Conservation (phyloP, 2,113 vertebrate species). For the Hydropotes inermis region DNA sequence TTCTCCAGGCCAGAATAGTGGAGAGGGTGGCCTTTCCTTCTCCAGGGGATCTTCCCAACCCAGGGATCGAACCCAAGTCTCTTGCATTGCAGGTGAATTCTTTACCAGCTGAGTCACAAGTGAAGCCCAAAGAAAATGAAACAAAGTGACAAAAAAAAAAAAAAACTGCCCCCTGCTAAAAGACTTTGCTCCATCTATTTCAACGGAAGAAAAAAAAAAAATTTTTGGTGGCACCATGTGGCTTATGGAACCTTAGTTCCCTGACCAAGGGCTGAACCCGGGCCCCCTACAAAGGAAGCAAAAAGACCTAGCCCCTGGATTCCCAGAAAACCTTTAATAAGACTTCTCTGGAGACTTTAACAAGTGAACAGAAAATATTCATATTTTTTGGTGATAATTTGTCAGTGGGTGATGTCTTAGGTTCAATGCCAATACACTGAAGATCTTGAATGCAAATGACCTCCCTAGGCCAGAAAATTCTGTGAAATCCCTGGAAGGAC, state of each 20-base stretch:
- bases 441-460: not conserved
- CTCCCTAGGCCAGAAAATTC: not conserved
- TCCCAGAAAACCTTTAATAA: not conserved
- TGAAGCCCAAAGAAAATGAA: not conserved
- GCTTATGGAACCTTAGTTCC: not conserved
- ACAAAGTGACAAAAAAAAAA: not conserved
- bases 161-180: not conserved
- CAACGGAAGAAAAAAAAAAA: not conserved
- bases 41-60: not conserved
- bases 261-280: accelerated
- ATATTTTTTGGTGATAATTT: not conserved
- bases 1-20: not conserved
- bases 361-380: conserved; percentile 9
- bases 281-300: not conserved
- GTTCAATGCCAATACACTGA: not conserved
- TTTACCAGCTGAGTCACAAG: not conserved
- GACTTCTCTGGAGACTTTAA: not conserved
- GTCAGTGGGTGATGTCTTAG: not conserved
- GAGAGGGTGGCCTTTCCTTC: not conserved
- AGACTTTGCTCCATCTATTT: not conserved
- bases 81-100: not conserved
- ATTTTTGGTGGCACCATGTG: not conserved
- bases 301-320: not conserved
- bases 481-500: not conserved
- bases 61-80: not conserved